phyloP scores from a whole-genome alignment of 2,888 invertebrate species.

The Lycaena phlaeas region DNA sequence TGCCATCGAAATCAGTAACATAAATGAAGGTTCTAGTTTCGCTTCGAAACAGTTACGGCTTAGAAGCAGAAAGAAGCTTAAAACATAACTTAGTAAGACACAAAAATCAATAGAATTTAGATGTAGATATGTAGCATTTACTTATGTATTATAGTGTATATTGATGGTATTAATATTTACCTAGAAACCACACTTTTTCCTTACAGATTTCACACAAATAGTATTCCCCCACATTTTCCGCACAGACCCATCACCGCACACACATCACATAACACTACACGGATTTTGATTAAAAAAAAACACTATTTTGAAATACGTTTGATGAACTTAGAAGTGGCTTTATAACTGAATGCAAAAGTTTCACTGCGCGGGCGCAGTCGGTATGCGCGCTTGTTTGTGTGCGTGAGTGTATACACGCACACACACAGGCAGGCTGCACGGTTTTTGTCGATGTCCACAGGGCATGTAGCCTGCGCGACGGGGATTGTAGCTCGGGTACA shows the following conservation, averaged over 20 bases:
- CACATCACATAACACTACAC: constrained; percentile 17
- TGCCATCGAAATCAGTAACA: too few relatives aligned
- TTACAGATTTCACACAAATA: constrained; percentile 59
- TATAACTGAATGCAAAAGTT: constrained; percentile 66
- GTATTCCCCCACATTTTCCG: constrained; percentile 59
- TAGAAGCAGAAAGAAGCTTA: too few relatives aligned
- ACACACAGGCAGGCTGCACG: constrained; percentile 47
- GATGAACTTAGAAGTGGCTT: constrained; percentile 62
- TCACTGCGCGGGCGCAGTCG: constrained; percentile 56
- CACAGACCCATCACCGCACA: constrained; percentile 13
- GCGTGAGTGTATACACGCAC: constrained; percentile 30
- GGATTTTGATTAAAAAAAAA: constrained; percentile 17
- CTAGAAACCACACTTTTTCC: constrained; percentile 58
- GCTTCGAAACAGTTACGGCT: too few relatives aligned
- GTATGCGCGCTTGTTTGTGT: constrained; percentile 49
- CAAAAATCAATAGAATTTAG: too few relatives aligned
- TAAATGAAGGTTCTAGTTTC: too few relatives aligned
- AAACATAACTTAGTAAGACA: too few relatives aligned
- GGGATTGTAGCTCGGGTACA: constrained; percentile 38
- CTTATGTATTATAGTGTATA: too few relatives aligned
- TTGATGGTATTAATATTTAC: too few relatives aligned
- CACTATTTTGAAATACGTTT: constrained; percentile 49
- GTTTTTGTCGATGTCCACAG: constrained; percentile 73
- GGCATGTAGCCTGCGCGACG: constrained; percentile 56
- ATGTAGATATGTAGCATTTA: too few relatives aligned